Conservation (phyloP, 2,888 invertebrate genomes). For the Microplitis manilae region DNA sequence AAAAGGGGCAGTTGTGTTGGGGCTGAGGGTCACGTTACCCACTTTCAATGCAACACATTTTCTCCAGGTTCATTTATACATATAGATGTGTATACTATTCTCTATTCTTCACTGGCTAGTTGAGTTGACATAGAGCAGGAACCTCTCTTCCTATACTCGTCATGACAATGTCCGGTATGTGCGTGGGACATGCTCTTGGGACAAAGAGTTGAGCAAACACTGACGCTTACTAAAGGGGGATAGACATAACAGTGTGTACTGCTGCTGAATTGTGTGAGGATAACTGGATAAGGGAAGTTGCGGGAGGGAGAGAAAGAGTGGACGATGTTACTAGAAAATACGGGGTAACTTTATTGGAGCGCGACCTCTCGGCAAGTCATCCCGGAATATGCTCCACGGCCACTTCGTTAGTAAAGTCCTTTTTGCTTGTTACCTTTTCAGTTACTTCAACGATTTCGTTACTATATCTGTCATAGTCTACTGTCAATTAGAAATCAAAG, state of each 20-base stretch:
- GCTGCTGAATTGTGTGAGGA: neutral
- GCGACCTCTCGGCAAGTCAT: constrained; percentile 55
- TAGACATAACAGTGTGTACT: neutral
- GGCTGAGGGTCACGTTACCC: constrained; percentile 42
- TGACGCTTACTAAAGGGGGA: constrained; percentile 40
- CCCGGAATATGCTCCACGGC: constrained; percentile 45
- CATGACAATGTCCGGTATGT: constrained; percentile 39
- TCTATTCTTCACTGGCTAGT: neutral
- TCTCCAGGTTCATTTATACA: constrained; percentile 18
- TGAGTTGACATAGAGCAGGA: neutral
- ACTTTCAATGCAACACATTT: constrained; percentile 44
- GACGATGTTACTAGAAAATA: neutral
- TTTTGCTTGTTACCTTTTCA: constrained; percentile 62
- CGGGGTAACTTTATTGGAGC: constrained; percentile 62
- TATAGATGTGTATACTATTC: constrained; percentile 7
- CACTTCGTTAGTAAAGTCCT: constrained; percentile 69
- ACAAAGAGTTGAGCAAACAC: constrained; percentile 69
- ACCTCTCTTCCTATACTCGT: constrained; percentile 14
- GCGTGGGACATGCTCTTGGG: constrained; percentile 59
- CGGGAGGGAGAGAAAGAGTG: constrained; percentile 3
- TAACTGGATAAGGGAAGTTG: neutral
- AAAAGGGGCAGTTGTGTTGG: constrained; percentile 14
- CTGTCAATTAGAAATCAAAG: neutral
- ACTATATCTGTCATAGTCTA: neutral
- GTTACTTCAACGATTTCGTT: constrained; percentile 54